Evolutionary conservation across 1,140 invertebrate genomes (phyloP).

Genomic region (Macrobrachium rosenbergii): DNA sequence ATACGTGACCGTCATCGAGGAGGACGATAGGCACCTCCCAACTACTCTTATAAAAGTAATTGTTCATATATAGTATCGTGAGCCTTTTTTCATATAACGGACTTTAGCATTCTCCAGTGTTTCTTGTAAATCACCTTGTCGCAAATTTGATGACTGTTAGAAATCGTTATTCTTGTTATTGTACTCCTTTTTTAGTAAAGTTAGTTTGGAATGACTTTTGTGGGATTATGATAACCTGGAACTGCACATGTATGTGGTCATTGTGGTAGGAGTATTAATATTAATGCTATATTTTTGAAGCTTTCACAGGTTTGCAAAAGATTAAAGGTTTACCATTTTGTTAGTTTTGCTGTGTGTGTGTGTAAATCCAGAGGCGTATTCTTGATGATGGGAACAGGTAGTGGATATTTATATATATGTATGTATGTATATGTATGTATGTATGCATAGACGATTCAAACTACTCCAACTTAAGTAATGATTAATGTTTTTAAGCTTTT

Average conservation of each 20-base stretch:
- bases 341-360: background rate
- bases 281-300: no score
- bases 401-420: conserved; percentile 12
- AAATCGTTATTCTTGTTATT: background rate
- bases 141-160: background rate
- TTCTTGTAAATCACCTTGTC: background rate
- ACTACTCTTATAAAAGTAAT: conserved; percentile 36
- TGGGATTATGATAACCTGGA: background rate
- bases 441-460: background rate
- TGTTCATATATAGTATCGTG: background rate
- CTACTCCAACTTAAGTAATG: no score
- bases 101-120: no score
- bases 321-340: background rate
- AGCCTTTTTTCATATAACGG: background rate
- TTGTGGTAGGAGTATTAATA: background rate
- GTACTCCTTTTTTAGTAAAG: background rate
- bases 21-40: conserved; percentile 34
- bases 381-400: no score
- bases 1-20: conserved; percentile 36
- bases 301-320: background rate
- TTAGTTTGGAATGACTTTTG: background rate
- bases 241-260: background rate
- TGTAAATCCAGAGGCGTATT: background rate
- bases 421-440: background rate
- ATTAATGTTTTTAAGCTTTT: no score